Conservation (phyloP, 2,113 vertebrate genomes). For the Periophthalmodon schlosseri region DNA sequence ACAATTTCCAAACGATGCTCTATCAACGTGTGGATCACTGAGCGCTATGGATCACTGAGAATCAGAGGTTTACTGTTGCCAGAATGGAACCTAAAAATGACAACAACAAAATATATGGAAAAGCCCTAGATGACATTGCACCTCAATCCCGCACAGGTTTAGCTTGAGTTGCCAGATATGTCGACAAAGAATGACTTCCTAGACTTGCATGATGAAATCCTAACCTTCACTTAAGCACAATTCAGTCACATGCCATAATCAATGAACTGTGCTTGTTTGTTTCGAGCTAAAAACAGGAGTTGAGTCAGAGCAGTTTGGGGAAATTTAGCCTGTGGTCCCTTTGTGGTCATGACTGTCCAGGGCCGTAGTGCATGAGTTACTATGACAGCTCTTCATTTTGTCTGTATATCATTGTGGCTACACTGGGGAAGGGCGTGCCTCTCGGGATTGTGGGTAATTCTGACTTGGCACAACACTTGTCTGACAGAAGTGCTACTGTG, state of each 20-base stretch:
- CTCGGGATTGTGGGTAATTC: conserved; percentile 58
- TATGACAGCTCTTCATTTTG: conserved; percentile 42
- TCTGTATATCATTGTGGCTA: conserved; percentile 54
- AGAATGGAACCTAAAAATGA: background rate
- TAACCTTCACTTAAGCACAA: background rate
- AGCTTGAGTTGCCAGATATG: background rate
- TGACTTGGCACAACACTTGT: conserved; percentile 69
- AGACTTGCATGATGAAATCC: background rate
- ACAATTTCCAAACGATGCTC: no score
- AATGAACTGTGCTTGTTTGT: background rate
- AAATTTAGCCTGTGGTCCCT: conserved; percentile 20
- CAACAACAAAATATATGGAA: background rate
- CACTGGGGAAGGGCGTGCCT: conserved; percentile 64
- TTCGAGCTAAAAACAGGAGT: background rate
- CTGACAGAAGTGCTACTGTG: conserved; percentile 59
- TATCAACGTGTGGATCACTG: no score
- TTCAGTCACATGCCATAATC: background rate
- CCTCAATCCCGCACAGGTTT: background rate
- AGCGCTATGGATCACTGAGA: background rate
- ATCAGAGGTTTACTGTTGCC: background rate
- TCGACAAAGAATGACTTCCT: background rate
- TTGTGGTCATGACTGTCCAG: conserved; percentile 30
- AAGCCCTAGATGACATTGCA: background rate
- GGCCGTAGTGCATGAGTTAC: conserved; percentile 40
- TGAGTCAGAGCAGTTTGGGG: background rate